These are phyloP conservation scores for Phrynocephalus vlangalii DNA, from an alignment of 2,797 vertebrate genomes.

Conservation along the genomic window DNA sequence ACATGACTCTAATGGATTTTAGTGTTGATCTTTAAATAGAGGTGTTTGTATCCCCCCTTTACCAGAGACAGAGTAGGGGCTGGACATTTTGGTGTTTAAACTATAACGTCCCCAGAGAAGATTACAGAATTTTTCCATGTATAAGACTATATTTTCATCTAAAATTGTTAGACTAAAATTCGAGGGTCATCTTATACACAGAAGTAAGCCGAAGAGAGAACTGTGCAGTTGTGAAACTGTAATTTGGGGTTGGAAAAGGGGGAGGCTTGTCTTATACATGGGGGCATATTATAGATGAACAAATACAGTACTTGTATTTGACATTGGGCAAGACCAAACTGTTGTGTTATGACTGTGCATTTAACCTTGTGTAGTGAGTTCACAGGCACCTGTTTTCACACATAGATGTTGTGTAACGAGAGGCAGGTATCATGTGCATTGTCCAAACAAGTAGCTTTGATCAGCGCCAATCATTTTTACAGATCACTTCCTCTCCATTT, in stretches of 20 bases:
- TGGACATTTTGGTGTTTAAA: neutral
- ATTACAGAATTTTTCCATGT: neutral
- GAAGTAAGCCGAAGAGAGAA: too few relatives aligned
- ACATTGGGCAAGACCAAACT: neutral
- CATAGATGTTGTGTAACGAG: neutral
- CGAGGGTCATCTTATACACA: too few relatives aligned
- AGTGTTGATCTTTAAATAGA: neutral
- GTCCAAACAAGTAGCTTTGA: too few relatives aligned
- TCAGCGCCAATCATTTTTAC: too few relatives aligned
- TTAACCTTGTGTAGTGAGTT: neutral
- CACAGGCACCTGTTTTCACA: neutral
- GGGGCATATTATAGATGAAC: too few relatives aligned
- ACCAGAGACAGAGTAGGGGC: neutral
- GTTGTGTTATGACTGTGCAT: neutral
- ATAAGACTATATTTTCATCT: too few relatives aligned
- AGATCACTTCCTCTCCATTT: neutral
- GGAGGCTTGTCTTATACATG: too few relatives aligned
- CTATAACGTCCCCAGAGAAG: neutral
- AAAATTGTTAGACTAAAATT: too few relatives aligned
- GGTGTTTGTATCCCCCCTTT: neutral
- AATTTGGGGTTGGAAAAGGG: too few relatives aligned
- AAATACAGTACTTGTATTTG: neutral
- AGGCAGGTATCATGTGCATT: neutral
- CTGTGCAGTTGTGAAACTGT: too few relatives aligned
- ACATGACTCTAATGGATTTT: neutral